A percentile compares a stretch with the other conserved stretches of the same genome.
These are phyloP conservation scores for Diarsia brunnea DNA, from an alignment of 2,888 invertebrate species.

Conservation along the genomic window DNA sequence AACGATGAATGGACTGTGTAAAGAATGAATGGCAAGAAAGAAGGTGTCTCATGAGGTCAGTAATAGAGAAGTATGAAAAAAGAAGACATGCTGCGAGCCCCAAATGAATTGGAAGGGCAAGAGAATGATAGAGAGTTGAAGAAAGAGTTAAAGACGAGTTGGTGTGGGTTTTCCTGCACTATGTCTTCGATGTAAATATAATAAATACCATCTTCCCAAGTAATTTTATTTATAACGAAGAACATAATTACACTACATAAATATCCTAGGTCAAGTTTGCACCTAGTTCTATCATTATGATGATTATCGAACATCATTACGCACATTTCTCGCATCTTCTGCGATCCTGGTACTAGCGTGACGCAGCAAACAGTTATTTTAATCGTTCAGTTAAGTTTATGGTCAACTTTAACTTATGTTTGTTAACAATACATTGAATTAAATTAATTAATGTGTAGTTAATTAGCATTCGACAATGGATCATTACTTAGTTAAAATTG, in stretches of 20 bases:
- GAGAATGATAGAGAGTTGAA: no score
- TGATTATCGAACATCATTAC: conserved; percentile 15
- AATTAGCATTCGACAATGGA: conserved; percentile 48
- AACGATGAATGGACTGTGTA: no score
- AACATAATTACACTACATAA: neutral
- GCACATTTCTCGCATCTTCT: conserved; percentile 45
- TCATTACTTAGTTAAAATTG: conserved; percentile 52
- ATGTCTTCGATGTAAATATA: no score
- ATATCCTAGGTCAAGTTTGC: conserved; percentile 3
- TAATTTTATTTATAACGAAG: neutral
- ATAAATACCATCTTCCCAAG: neutral
- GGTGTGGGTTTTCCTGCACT: neutral
- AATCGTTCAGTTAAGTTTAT: conserved; percentile 33
- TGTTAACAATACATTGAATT: conserved; percentile 29
- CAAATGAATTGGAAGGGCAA: no score
- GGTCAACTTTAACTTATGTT: conserved; percentile 9
- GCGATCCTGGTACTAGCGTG: conserved; percentile 55
- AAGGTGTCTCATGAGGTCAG: no score
- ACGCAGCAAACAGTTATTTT: conserved; percentile 59
- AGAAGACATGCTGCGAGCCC: no score
- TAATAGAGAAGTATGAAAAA: no score
- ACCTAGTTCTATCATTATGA: conserved; percentile 5
- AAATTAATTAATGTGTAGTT: conserved; percentile 25
- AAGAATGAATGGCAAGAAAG: no score
- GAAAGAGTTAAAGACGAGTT: no score